A percentile compares a stretch with the other conserved stretches of the same genome.
phyloP scores from a whole-genome alignment of 1,140 invertebrate species.

The Phortica variegata region DNA sequence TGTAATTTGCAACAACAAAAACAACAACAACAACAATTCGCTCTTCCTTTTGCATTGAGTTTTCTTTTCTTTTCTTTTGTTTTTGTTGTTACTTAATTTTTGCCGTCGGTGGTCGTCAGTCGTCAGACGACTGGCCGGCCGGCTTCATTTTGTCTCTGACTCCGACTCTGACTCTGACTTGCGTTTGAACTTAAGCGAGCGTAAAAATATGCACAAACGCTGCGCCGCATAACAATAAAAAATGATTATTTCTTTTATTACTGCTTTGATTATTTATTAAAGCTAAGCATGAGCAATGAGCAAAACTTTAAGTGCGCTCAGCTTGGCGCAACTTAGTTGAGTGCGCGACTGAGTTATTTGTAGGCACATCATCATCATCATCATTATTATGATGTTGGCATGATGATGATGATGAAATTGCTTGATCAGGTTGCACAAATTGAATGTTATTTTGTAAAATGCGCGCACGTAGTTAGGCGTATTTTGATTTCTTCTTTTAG shows the following conservation, averaged over 20 bases:
- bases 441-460: slow-evolving; percentile 56
- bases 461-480: slow-evolving; percentile 44
- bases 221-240: slow-evolving; percentile 21
- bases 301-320: too few relatives aligned
- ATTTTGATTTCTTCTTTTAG: too few relatives aligned
- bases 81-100: too few relatives aligned
- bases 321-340: slow-evolving; percentile 6
- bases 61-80: too few relatives aligned
- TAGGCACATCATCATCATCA: too few relatives aligned
- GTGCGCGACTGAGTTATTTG: slow-evolving; percentile 8
- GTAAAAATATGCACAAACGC: slow-evolving; percentile 36
- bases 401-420: slow-evolving; percentile 35
- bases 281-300: neutral
- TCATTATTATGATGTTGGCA: too few relatives aligned
- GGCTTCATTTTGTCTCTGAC: slow-evolving; percentile 30
- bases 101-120: slow-evolving; percentile 23
- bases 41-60: too few relatives aligned
- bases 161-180: slow-evolving; percentile 14
- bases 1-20: slow-evolving; percentile 29
- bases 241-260: slow-evolving; percentile 36
- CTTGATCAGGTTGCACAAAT: slow-evolving; percentile 55
- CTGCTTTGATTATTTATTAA: slow-evolving; percentile 39
- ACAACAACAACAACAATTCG: neutral
- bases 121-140: slow-evolving; percentile 23
- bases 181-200: slow-evolving; percentile 36